phyloP scores from a whole-genome alignment of 2,113 vertebrate genomes.

The Cisticola juncidis region DNA sequence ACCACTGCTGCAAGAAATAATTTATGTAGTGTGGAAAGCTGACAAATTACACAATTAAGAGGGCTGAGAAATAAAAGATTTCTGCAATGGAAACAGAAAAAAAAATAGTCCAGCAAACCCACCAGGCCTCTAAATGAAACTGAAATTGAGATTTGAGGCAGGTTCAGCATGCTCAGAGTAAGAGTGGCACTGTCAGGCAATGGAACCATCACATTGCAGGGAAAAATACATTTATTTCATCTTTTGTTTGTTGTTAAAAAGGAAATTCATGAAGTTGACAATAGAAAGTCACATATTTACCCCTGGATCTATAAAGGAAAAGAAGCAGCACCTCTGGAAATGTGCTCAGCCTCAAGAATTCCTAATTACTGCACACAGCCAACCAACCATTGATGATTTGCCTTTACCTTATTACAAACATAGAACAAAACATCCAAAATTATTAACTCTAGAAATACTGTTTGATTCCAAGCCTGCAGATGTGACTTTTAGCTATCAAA shows the following conservation, averaged over 20 bases:
- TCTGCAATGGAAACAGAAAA: not conserved
- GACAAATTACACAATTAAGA: not conserved
- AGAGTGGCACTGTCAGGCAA: not conserved
- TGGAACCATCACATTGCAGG: not conserved
- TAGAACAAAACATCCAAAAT: not conserved
- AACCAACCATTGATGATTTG: not conserved
- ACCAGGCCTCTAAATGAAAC: not conserved
- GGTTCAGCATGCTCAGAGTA: not conserved
- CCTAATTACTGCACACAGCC: not conserved
- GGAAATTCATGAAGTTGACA: not conserved
- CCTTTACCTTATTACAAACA: not conserved
- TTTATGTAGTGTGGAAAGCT: not conserved
- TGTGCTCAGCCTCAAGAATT: not conserved
- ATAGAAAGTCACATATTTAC: not conserved
- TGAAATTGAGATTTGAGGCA: not conserved
- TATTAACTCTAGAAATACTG: not conserved
- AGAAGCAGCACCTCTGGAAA: not conserved
- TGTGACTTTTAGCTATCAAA: not conserved
- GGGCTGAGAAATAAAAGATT: not conserved
- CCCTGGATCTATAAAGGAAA: not conserved
- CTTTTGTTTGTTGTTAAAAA: not conserved
- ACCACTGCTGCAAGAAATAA: not conserved
- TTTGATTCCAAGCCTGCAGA: not conserved
- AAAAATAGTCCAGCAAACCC: not conserved
- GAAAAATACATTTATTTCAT: rapidly evolving